Evolutionary conservation across 2,797 vertebrate genomes (phyloP).

Genomic region (Sternotherus odoratus): DNA sequence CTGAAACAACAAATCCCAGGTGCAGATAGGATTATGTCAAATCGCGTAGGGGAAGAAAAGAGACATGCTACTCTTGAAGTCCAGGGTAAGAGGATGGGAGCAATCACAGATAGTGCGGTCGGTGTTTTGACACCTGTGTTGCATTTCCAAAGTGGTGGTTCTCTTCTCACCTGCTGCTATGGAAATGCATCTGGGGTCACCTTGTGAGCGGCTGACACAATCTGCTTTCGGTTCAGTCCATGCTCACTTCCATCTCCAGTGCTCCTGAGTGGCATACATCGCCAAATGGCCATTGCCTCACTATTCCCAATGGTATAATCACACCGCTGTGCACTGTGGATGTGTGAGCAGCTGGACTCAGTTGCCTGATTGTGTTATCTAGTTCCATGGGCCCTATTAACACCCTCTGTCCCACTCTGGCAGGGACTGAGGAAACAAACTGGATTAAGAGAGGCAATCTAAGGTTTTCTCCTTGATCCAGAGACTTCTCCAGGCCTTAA

Average conservation of each 20-base stretch:
- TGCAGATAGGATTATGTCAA: not conserved
- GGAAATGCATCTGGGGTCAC: not conserved
- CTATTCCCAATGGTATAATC: not conserved
- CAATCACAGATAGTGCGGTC: not conserved
- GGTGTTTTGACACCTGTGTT: accelerated
- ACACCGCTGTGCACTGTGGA: not conserved
- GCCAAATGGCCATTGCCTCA: accelerated
- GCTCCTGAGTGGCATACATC: accelerated
- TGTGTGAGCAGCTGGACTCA: no score
- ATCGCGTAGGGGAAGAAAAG: not conserved
- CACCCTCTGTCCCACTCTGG: accelerated
- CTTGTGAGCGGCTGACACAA: not conserved
- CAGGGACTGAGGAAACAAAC: not conserved
- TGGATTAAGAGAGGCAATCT: not conserved
- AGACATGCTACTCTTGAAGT: not conserved
- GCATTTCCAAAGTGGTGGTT: accelerated
- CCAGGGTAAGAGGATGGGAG: accelerated
- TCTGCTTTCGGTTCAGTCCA: not conserved
- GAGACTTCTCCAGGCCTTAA: not conserved
- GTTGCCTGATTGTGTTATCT: not conserved
- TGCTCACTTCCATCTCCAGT: not conserved
- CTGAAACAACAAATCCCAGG: not conserved
- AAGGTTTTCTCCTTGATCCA: not conserved
- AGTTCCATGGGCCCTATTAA: not conserved
- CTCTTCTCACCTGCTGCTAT: not conserved